Conservation (phyloP, 2,888 invertebrate species). For the Erebia ligea region DNA sequence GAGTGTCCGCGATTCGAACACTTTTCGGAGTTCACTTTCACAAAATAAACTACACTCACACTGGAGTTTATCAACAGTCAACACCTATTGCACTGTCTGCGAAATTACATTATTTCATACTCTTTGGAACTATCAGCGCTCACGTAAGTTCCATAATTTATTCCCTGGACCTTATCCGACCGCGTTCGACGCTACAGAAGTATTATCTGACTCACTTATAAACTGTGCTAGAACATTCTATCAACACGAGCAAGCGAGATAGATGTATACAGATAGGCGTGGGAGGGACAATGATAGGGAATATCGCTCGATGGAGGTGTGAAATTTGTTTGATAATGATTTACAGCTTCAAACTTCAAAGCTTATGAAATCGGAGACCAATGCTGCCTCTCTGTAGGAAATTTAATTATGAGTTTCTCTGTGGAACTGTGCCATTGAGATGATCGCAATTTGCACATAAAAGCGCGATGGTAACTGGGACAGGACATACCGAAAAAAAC, state of each 20-base stretch:
- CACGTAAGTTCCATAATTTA: conserved; percentile 53
- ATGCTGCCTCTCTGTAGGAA: not conserved
- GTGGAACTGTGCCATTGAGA: not conserved
- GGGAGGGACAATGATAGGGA: not conserved
- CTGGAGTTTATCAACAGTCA: too few species aligned
- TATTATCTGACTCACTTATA: conserved; percentile 24
- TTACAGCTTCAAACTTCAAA: not conserved
- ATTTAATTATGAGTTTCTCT: not conserved
- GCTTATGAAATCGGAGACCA: conserved; percentile 2
- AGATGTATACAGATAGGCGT: not conserved
- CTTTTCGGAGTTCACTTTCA: too few species aligned
- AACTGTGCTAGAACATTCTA: conserved; percentile 14
- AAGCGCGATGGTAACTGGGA: too few species aligned
- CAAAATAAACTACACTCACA: too few species aligned
- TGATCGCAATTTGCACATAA: too few species aligned
- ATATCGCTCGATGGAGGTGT: not conserved
- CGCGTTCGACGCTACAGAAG: conserved; percentile 19
- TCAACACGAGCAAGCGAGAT: conserved; percentile 3
- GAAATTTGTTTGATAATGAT: conserved; percentile 12
- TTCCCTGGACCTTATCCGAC: conserved; percentile 45
- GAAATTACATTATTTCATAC: not conserved
- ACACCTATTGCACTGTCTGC: not conserved
- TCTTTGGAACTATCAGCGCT: conserved; percentile 35
- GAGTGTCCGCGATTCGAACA: too few species aligned
- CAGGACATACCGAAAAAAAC: too few species aligned